Percentiles rank a stretch among this genome's conserved stretches.
These are phyloP conservation scores for Solenodon paradoxus DNA, from an alignment of 2,113 vertebrate species.

Conservation along the genomic window DNA sequence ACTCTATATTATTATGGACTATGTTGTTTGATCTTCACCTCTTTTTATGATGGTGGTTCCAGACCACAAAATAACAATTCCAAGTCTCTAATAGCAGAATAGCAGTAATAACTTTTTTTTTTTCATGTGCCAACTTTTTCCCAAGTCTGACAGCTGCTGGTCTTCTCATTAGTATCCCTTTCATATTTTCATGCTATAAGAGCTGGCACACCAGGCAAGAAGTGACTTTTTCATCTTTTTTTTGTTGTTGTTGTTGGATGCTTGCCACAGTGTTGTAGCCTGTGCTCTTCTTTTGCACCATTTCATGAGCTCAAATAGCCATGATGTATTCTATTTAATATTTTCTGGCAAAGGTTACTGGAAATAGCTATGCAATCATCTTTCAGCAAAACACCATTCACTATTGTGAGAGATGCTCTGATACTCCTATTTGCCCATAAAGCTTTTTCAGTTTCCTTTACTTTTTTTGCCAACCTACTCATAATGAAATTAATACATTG, in stretches of 20 bases:
- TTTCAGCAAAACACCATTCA: constrained; percentile 26
- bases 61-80: constrained; percentile 38
- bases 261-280: background rate
- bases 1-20: background rate
- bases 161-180: constrained; percentile 48
- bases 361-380: constrained; percentile 46
- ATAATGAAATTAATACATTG: constrained; percentile 63
- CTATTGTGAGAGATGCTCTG: constrained; percentile 20
- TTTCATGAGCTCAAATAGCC: constrained; percentile 27
- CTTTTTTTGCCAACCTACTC: constrained; percentile 44
- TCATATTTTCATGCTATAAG: constrained; percentile 38
- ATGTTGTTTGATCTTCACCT: background rate
- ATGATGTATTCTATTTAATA: constrained; percentile 55
- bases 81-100: constrained; percentile 28
- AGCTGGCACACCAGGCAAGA: constrained; percentile 28
- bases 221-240: constrained; percentile 36
- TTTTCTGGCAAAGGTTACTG: constrained; percentile 42
- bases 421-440: constrained; percentile 45
- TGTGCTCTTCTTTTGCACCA: background rate
- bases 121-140: background rate
- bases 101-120: constrained; percentile 7
- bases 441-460: constrained; percentile 24
- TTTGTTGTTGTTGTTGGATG: constrained; percentile 41
- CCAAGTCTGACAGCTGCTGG: constrained; percentile 34
- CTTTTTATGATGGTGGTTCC: background rate